Evolutionary conservation across 2,888 invertebrate species (phyloP), one percentile per base, ranked within the genome.

Genomic region (Loripinus fragilis): DNA sequence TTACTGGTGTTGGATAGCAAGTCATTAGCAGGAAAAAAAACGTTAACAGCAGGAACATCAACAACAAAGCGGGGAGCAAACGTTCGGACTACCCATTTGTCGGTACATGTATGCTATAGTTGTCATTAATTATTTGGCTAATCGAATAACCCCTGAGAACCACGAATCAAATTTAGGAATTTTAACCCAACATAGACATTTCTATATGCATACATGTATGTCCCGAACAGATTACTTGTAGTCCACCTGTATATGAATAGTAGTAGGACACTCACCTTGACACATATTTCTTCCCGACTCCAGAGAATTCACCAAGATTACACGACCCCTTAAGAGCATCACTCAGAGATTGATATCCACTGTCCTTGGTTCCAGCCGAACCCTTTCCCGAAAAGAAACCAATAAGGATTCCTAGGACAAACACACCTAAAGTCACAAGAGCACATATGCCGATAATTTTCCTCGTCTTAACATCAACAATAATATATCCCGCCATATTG

Each of bases 401-500:
- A 60, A 83, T 75, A 30, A 80, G 5, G 50, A 83, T 78, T 25
- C 80, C 83, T 17, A 83, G 68, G 2, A 72, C 42, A 30, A 83
- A 80, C 2, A 83, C n/a, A 0, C 76, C 20, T 15, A 78, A 0
- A 45, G 75, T 55, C 3, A 78, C 74, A 0, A 38, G 71, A 7
- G 72, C 52, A 55, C 73, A 71, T 2, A 83, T 72, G 2, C 35
- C 75, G 10, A 83, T 28, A 3, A 65, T 83, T 72, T 83, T 83
- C 48, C 74, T 77, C 42, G 80, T 83, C 67, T 80, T 83, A 17
- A 78, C 74, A 42, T 83, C 83, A 25, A 80, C 75, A 25, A 83
- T 69, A 30, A 83, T 79, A 50, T 77, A 80, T 3, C 83, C 71
- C n/a, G 83, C 76, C 83, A 83, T 83, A n/a, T n/a, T n/a, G n/a